Percentiles rank a stretch among this genome's conserved stretches.
These are phyloP conservation scores for Cordilura impudica DNA, from an alignment of 2,888 invertebrate species.

Conservation along the genomic window DNA sequence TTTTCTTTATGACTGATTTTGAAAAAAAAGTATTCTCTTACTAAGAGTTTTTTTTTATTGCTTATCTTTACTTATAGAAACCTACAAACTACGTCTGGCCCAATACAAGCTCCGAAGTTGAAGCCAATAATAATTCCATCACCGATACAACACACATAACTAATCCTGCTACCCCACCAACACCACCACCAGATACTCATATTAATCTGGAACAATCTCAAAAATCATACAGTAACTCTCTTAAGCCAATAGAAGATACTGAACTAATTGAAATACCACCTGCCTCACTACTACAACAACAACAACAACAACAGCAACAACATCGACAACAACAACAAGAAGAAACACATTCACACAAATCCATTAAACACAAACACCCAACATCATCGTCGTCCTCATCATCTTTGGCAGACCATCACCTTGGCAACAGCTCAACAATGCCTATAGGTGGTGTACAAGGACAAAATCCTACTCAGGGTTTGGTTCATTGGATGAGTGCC, in stretches of 20 bases:
- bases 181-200: slow-evolving; percentile 63
- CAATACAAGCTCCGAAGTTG: slow-evolving; percentile 65
- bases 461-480: slow-evolving; percentile 86
- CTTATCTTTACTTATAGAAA: slow-evolving; percentile 84
- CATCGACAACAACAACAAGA: slow-evolving; percentile 65
- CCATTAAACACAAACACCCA: slow-evolving; percentile 44
- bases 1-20: too few relatives aligned
- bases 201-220: slow-evolving; percentile 40
- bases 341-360: slow-evolving; percentile 44
- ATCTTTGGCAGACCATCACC: slow-evolving; percentile 28
- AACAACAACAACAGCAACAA: slow-evolving; percentile 24
- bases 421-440: slow-evolving; percentile 68
- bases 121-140: slow-evolving; percentile 61
- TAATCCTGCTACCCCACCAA: slow-evolving; percentile 66
- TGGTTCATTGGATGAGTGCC: slow-evolving; percentile 96
- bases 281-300: neutral
- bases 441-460: slow-evolving; percentile 79
- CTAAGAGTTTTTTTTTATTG: too few relatives aligned
- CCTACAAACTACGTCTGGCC: slow-evolving; percentile 82
- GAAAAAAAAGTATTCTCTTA: too few relatives aligned
- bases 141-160: slow-evolving; percentile 61
- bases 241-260: slow-evolving; percentile 38
- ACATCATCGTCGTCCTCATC: slow-evolving; percentile 13
- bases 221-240: slow-evolving; percentile 39
- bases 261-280: slow-evolving; percentile 41